Evolutionary conservation across 2,113 vertebrate species (phyloP).

Genomic region (Protomyctophum bolini): DNA sequence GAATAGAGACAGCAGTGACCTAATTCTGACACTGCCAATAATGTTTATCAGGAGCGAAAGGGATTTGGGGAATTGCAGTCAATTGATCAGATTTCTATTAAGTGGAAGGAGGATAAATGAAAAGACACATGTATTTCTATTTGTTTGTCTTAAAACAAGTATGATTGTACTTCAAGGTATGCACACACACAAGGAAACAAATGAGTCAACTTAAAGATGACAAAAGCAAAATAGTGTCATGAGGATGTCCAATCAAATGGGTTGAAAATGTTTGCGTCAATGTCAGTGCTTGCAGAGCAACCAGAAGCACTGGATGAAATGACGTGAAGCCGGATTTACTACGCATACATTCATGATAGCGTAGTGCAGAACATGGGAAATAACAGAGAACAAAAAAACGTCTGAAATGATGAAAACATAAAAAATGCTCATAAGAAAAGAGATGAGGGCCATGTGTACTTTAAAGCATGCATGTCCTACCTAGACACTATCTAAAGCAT

Average conservation of each 20-base stretch:
- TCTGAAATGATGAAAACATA: neutral
- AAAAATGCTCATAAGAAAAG: neutral
- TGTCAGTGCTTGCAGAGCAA: constrained; percentile 4
- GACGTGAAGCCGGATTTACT: neutral
- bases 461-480: neutral
- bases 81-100: neutral
- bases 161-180: neutral
- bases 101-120: neutral
- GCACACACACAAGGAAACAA: neutral
- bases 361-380: too few species aligned
- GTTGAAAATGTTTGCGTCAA: neutral
- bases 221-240: neutral
- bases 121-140: neutral
- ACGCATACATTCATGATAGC: neutral
- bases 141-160: neutral
- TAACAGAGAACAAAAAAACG: neutral
- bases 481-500: neutral
- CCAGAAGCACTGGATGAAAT: constrained; percentile 7
- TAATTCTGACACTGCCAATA: constrained; percentile 51
- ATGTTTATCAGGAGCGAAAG: constrained; percentile 48
- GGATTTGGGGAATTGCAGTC: constrained; percentile 8
- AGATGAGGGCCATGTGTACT: neutral
- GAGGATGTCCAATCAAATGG: neutral
- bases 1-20: constrained; percentile 29
- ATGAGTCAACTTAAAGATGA: constrained; percentile 4